Base-by-base conservation (phyloP, 2,888 invertebrate species). In the Catocala sponsa region DNA sequence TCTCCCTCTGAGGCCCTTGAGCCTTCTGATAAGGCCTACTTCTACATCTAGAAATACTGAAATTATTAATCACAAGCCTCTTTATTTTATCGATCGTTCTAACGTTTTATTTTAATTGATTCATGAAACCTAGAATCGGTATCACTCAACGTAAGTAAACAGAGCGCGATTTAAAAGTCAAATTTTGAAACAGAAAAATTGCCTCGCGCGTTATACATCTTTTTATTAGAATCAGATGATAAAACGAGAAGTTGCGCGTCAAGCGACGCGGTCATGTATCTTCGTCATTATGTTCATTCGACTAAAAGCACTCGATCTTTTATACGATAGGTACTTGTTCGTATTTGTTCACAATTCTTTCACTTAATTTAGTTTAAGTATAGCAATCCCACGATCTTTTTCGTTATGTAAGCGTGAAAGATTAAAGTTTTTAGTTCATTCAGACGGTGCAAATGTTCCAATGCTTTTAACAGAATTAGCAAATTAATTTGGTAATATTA, bases 251-350 rank as follows among this genome's bases (percentile, higher is more conserved):
- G 51, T 63, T 69, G 61, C 61, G 43, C 57, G 72, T 74, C 75
- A 71, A 65, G 61, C 53, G 48, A 44, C 32, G 33, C 55, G 53
- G 43, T 59, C 52, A 76, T 72, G 72, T 79, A 76, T 83, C 77
- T 80, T 75, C 59, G 65, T 64, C 68, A 76, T 72, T 81, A 78
- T 74, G 77, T 79, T 86, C 83, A 87, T 86, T 84, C 77, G 64
- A 77, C 84, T 87, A 87, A 87, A 85, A 87, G 87, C 87, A 79
- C 81, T 82, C 83, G 81, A 84, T 86, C 82, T 83, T 80, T 74
- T 80, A 81, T 80, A 78, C 74, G 79, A 72, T 74, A 74, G 71
- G 63, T 72, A 77, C 80, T 77, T 48, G 12, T 48, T 54, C 76
- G 76, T 82, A 80, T 83, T 82, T 79, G 80, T 82, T 78, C 79